Percentiles rank a stretch among this genome's conserved stretches.
These are phyloP conservation scores for Ochropleura plecta DNA, from an alignment of 2,888 invertebrate genomes.

Conservation along the genomic window DNA sequence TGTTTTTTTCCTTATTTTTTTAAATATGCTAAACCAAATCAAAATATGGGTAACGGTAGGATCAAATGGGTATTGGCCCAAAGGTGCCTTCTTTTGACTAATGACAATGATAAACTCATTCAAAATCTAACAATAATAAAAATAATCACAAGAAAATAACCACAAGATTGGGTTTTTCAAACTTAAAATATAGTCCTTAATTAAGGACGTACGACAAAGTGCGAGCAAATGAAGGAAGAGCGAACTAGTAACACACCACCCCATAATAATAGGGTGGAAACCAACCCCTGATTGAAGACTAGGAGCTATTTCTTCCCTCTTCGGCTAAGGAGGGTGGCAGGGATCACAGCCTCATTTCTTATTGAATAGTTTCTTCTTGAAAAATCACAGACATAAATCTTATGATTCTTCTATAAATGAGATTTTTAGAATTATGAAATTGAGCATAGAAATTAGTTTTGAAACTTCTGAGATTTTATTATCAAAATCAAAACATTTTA, in stretches of 20 bases:
- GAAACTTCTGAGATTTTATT: neutral
- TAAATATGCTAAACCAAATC: too few relatives aligned
- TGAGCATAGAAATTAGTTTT: neutral
- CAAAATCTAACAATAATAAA: neutral
- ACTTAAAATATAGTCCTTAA: conserved; percentile 3
- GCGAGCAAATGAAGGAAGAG: conserved; percentile 47
- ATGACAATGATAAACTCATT: neutral
- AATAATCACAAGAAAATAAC: neutral
- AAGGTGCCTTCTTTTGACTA: neutral
- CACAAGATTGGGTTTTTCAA: neutral
- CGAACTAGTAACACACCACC: conserved; percentile 56
- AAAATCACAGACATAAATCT: conserved; percentile 13
- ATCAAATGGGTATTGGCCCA: neutral
- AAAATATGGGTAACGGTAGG: too few relatives aligned
- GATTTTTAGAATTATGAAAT: conserved; percentile 17
- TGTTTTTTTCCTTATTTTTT: too few relatives aligned
- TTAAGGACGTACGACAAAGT: conserved; percentile 14
- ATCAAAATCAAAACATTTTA: too few relatives aligned
- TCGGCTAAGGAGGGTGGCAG: conserved; percentile 40
- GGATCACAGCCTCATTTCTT: conserved; percentile 43
- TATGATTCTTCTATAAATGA: conserved; percentile 20
- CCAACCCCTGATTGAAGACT: conserved; percentile 71
- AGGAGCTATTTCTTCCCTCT: conserved; percentile 67
- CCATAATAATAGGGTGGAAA: conserved; percentile 69
- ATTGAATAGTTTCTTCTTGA: conserved; percentile 52